Evolutionary conservation across 2,113 vertebrate species (phyloP), one percentile per base, ranked within the genome.

Genomic region (Psettodes erumei): DNA sequence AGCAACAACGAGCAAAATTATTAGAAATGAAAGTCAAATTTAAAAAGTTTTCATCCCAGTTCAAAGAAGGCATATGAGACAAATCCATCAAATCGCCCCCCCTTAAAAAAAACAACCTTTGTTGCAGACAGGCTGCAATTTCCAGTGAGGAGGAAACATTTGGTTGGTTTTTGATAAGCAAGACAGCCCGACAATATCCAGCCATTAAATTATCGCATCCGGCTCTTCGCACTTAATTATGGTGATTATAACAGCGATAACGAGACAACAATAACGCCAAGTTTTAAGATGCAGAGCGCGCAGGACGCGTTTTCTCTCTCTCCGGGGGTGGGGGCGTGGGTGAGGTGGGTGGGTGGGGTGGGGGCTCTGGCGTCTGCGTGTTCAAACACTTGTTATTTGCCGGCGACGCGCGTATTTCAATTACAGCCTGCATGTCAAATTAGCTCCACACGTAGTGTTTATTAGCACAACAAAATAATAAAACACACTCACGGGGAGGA

Each of bases 341-440:
- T 30, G 33, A 19, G 12, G 10, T 7, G n/a, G 8, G 19, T 19
- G n/a, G 45, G 19, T 19, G 38, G 40, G 45, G 45, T 32, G 38
- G 19, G 15, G 19, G 30, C 56, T 50, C 33, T 32, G 23, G n/a
- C 10, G 73, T 67, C 77, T 38, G 66, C 67, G 72, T 85, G 87
- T 82, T 85, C 78, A 86, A 84, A 87, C 84, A 86, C 71, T 77
- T 80, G 78, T 88, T 86, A 87, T 92, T 90, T 91, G 86, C 71
- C 68, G 79, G 69, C 62, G 75, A 81, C 80, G 75, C 77, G 88
- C 87, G 90, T 58, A 75, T 91, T 89, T 89, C 80, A 90, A 93
- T 93, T 91, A 90, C 85, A 21, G 28, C 82, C 78, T 86, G 90
- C 90, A 86, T 91, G 89, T 89, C 87, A 88, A 90, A 92, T 89